Evolutionary conservation across 2,113 vertebrate genomes (phyloP).

Genomic region (Oplegnathus fasciatus): DNA sequence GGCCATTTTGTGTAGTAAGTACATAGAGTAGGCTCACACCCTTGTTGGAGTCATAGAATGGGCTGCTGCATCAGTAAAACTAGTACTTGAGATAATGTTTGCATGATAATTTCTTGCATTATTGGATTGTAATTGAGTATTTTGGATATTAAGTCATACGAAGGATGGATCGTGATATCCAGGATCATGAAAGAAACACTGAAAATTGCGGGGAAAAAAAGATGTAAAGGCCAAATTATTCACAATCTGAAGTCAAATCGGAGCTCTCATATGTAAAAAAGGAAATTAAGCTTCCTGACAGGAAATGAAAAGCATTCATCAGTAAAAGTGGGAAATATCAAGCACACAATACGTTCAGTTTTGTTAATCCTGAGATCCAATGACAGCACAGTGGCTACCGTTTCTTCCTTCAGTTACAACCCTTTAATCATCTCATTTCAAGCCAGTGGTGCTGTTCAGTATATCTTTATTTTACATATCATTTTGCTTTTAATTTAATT

Average conservation of each 20-base stretch:
- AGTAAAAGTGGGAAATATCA: slow-evolving; percentile 28
- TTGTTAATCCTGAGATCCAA: slow-evolving; percentile 17
- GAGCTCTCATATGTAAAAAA: neutral
- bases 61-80: slow-evolving; percentile 51
- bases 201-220: neutral
- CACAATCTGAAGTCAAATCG: slow-evolving; percentile 3
- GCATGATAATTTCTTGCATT: slow-evolving; percentile 72
- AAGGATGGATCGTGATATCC: slow-evolving; percentile 7
- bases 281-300: slow-evolving; percentile 40
- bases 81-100: slow-evolving; percentile 61
- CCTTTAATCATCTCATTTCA: slow-evolving; percentile 12
- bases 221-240: slow-evolving; percentile 3
- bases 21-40: slow-evolving; percentile 51
- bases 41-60: slow-evolving; percentile 32
- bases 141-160: slow-evolving; percentile 29
- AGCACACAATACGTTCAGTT: slow-evolving; percentile 25
- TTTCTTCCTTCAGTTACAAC: neutral
- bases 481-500: slow-evolving; percentile 26
- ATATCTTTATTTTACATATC: slow-evolving; percentile 24
- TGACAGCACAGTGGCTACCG: neutral
- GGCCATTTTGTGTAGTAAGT: slow-evolving; percentile 50
- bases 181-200: slow-evolving; percentile 7
- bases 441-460: slow-evolving; percentile 21
- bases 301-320: slow-evolving; percentile 39
- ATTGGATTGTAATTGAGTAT: slow-evolving; percentile 50